These are phyloP conservation scores for human DNA, from an alignment of 2,113 vertebrate species.

Conservation along the genomic window DNA sequence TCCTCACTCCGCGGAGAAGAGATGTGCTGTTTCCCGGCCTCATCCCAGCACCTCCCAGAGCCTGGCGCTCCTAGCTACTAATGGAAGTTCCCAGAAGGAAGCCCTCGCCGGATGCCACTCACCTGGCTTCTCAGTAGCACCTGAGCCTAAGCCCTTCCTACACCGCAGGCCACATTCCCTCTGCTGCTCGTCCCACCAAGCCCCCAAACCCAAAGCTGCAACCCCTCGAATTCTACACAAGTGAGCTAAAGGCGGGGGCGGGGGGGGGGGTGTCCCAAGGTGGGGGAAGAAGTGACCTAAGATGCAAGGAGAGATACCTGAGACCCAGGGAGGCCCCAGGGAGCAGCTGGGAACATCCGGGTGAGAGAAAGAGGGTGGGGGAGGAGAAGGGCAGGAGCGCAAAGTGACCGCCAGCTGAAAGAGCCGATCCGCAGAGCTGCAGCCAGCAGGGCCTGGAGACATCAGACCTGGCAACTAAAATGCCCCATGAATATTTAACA, in stretches of 20 bases:
- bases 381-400: background rate
- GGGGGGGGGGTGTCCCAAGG: rapidly evolving
- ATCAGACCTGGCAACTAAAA: constrained; percentile 56
- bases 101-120: too few species aligned
- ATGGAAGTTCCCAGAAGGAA: background rate
- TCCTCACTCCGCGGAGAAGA: background rate
- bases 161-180: background rate
- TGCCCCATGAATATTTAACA: constrained; percentile 74
- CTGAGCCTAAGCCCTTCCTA: background rate
- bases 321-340: background rate
- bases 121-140: background rate
- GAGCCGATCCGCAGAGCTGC: background rate
- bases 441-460: constrained; percentile 16
- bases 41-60: background rate
- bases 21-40: background rate
- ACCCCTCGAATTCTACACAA: rapidly evolving
- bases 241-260: rapidly evolving
- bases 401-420: background rate
- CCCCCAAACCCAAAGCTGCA: background rate
- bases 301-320: background rate
- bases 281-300: rapidly evolving
- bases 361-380: background rate
- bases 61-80: background rate
- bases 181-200: background rate
- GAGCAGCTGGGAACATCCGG: background rate